Base-by-base conservation (phyloP, 30 jellyfish, hydroid and myxozoan species). In the Chironex yamaguchii region DNA sequence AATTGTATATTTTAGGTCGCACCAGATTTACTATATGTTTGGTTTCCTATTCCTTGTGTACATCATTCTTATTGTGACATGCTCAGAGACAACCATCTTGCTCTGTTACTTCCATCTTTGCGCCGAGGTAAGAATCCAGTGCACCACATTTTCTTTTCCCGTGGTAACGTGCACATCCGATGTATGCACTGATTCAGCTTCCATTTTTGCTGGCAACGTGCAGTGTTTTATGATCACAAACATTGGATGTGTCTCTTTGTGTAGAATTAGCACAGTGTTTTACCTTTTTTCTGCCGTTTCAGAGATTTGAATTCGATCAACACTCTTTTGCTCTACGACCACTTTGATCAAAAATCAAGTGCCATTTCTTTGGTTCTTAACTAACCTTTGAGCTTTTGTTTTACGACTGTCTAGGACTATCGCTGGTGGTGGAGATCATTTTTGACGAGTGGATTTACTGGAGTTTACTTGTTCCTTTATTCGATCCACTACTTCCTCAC, bases 371-470 rank as follows among this genome's bases (percentile, higher is more conserved):
- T n/a, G n/a, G n/a, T n/a, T n/a, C 62, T 48, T 9, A 9, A n/a
- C n/a, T 48, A n/a, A 13, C 31, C 73, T 58, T 67, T 3, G 29
- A 29, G 21, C 20, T 9, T 6, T 13, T 67, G 50, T 23, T 0
- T 1, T 23, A 63, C 49, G 20, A 26, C 27, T 6, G 17, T 35
- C 4, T 76, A 93, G 98, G 98, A 93, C 53, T 93, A 93, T 86
- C 81, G 96, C 22, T 93, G 98, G 98, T 93, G 98, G 98, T 93
- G 98, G 98, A 62, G 98, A 30, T 87, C 98, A 1, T 93, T 89
- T 74, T 66, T 93, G 58, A 93, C 98, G 22, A 86, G 98, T 71
- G 98, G 90, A 3, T 93, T 90, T 34, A 93, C 98, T 49, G 98
- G 98, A 0, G 96, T 93, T 30, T 93, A 93, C 69, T 34, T 93